These are phyloP conservation scores for Nyleta sp. DNA, from an alignment of 2,888 invertebrate species.

Conservation along the genomic window DNA sequence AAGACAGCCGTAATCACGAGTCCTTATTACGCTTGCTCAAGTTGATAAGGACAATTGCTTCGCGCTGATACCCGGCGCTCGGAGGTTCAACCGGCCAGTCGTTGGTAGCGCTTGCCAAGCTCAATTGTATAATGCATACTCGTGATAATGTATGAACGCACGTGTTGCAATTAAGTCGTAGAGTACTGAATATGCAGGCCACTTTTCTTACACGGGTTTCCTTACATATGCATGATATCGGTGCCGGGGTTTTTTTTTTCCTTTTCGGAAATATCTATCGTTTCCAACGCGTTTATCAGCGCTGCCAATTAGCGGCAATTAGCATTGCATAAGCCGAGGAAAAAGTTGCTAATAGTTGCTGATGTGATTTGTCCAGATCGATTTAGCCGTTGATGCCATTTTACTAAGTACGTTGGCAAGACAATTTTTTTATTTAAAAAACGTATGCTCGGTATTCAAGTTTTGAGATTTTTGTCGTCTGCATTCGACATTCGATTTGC, in stretches of 20 bases:
- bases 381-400: conserved; percentile 16
- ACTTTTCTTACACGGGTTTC: conserved; percentile 29
- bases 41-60: conserved; percentile 47
- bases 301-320: conserved; percentile 29
- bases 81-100: conserved; percentile 14
- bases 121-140: conserved; percentile 33
- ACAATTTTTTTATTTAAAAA: too few species aligned
- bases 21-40: conserved; percentile 6
- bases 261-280: conserved; percentile 28
- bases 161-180: conserved; percentile 46
- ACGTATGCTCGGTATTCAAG: too few species aligned
- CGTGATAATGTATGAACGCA: conserved; percentile 30
- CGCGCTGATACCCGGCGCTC: conserved; percentile 26
- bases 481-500: too few species aligned
- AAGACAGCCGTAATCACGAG: conserved; percentile 19
- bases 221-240: conserved; percentile 9
- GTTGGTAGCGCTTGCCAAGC: conserved; percentile 20
- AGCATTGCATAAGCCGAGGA: conserved; percentile 36
- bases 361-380: conserved; percentile 4
- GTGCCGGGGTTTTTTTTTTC: conserved; percentile 9
- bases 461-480: too few species aligned
- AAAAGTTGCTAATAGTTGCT: conserved; percentile 8
- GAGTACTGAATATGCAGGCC: conserved; percentile 25
- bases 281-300: conserved; percentile 5
- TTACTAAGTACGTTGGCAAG: background rate